phyloP scores from a whole-genome alignment of 2,113 vertebrate species.

The Cricetomys ansorgei region DNA sequence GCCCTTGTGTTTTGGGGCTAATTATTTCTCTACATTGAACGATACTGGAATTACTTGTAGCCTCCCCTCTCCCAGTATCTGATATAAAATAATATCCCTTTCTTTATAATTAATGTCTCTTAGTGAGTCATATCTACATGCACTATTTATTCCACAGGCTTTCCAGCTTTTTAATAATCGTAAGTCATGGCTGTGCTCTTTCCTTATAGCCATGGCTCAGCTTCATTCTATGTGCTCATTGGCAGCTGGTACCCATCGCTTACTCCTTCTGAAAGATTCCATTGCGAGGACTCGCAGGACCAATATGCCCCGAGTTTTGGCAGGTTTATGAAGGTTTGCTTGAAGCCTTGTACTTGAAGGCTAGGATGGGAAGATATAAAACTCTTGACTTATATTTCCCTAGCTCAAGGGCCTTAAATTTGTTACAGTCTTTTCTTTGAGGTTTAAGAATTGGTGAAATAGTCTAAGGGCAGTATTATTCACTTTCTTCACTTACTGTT shows the following conservation, averaged over 20 bases:
- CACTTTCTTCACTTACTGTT: conserved; percentile 40
- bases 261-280: conserved; percentile 30
- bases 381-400: not conserved
- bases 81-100: conserved; percentile 29
- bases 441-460: conserved; percentile 37
- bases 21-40: conserved; percentile 50
- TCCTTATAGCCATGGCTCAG: not conserved
- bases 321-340: conserved; percentile 49
- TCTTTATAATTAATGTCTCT: conserved; percentile 40
- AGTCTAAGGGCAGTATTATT: not conserved
- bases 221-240: not conserved
- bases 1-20: not conserved
- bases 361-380: conserved; percentile 27
- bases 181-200: not conserved
- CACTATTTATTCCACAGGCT: not conserved
- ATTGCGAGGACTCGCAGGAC: conserved; percentile 21
- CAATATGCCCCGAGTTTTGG: not conserved
- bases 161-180: conserved; percentile 27
- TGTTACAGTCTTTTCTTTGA: not conserved
- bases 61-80: not conserved
- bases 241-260: not conserved
- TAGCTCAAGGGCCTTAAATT: conserved; percentile 40
- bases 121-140: not conserved
- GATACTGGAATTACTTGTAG: conserved; percentile 51
- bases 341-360: conserved; percentile 47